Evolutionary conservation across 2,797 vertebrate genomes (phyloP).

Genomic region (Clarias fuscus): DNA sequence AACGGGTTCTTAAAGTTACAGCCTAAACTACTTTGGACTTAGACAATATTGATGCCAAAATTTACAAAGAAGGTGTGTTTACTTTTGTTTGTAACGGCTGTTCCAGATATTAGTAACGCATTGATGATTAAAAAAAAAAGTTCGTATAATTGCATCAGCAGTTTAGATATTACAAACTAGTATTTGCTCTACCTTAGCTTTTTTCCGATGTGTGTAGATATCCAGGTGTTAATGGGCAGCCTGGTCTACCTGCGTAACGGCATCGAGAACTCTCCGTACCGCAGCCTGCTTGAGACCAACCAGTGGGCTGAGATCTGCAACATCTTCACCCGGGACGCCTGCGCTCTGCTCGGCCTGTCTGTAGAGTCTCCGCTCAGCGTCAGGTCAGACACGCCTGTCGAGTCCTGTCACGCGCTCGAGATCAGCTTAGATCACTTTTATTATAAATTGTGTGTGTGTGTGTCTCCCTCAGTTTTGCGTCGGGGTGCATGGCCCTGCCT

Average conservation of each 20-base stretch:
- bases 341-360: conserved; percentile 86
- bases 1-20: background rate
- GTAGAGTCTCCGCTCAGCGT: conserved; percentile 91
- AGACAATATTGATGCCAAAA: background rate
- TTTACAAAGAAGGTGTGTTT: background rate
- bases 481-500: conserved; percentile 88
- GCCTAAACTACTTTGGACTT: background rate
- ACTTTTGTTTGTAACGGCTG: too few relatives aligned
- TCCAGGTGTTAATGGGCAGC: conserved; percentile 93
- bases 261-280: conserved; percentile 88
- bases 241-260: conserved; percentile 88
- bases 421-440: background rate
- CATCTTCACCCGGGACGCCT: conserved; percentile 89
- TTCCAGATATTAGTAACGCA: background rate
- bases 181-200: background rate
- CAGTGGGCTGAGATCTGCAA: conserved; percentile 92
- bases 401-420: background rate
- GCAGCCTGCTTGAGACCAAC: conserved; percentile 84
- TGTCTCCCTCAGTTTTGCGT: conserved; percentile 76
- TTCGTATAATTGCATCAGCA: background rate
- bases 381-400: conserved; percentile 70
- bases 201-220: conserved; percentile 71
- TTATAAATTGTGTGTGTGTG: background rate
- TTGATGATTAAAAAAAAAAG: background rate
- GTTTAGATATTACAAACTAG: background rate